Evolutionary conservation across 1,140 invertebrate species (phyloP).

Genomic region (Drosophila bipectinata): DNA sequence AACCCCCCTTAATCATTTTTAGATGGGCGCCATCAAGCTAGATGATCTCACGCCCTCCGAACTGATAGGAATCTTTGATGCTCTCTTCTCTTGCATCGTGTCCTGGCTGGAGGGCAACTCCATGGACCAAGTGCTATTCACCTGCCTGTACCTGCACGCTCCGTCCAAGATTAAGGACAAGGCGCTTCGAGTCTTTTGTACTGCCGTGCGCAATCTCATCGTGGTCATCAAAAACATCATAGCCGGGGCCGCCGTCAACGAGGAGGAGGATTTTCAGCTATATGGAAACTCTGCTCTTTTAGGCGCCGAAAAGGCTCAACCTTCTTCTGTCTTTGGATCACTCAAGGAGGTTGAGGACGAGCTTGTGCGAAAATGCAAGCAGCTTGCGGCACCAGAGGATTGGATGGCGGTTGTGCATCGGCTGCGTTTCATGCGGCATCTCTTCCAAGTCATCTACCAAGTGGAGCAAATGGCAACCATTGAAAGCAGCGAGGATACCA

Average conservation of each 20-base stretch:
- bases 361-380: constrained; percentile 89
- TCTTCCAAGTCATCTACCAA: constrained; percentile 91
- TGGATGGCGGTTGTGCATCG: constrained; percentile 89
- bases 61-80: constrained; percentile 96
- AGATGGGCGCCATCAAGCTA: constrained; percentile 91
- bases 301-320: constrained; percentile 92
- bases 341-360: constrained; percentile 97
- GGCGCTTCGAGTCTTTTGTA: constrained; percentile 93
- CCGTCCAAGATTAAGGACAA: constrained; percentile 94
- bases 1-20: constrained; percentile 44
- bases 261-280: constrained; percentile 98
- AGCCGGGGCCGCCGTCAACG: constrained; percentile 93
- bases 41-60: constrained; percentile 89
- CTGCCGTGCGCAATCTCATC: constrained; percentile 95
- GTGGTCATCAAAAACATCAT: constrained; percentile 96
- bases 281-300: constrained; percentile 96
- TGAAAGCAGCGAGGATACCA: constrained; percentile 85
- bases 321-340: constrained; percentile 91
- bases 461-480: constrained; percentile 87
- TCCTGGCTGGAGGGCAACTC: constrained; percentile 98
- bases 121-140: constrained; percentile 98
- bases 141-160: constrained; percentile 97
- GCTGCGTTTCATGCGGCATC: constrained; percentile 93
- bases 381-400: constrained; percentile 85
- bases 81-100: constrained; percentile 95